Percentiles rank a stretch among this genome's conserved stretches.
phyloP scores from a whole-genome alignment of 2,113 vertebrate genomes.

The Felis chaus region DNA sequence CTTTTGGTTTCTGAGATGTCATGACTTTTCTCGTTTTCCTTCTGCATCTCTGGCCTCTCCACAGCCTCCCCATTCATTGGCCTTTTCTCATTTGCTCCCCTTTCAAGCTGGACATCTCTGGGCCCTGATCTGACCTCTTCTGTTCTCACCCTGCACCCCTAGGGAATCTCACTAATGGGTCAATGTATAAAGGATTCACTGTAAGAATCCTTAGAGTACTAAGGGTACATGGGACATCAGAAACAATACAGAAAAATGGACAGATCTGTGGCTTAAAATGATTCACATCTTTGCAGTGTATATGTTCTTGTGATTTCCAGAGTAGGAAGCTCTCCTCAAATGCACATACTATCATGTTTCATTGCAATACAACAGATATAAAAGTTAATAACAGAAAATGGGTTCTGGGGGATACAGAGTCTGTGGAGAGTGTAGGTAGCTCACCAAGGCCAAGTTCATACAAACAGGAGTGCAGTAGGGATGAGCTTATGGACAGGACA shows the following conservation, averaged over 20 bases:
- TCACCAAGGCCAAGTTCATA: not conserved
- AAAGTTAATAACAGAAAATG: not conserved
- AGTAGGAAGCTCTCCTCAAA: not conserved
- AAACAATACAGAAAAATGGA: not conserved
- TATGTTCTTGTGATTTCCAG: not conserved
- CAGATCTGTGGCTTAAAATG: not conserved
- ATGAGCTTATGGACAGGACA: not conserved
- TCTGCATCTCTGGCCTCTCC: not conserved
- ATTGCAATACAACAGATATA: not conserved
- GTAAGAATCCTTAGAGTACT: not conserved
- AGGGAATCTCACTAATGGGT: not conserved
- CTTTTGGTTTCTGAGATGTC: not conserved
- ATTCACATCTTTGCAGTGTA: not conserved
- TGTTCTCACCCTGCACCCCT: not conserved
- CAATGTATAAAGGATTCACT: not conserved
- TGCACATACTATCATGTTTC: not conserved
- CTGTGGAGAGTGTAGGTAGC: not conserved
- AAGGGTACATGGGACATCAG: not conserved
- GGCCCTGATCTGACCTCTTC: not conserved
- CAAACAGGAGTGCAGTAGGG: not conserved
- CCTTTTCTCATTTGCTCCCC: not conserved
- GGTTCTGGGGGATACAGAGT: not conserved
- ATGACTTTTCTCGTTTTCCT: not conserved
- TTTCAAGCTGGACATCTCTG: not conserved
- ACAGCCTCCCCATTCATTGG: not conserved